Percentiles rank a stretch among this genome's conserved stretches.
Conservation (phyloP, 2,888 invertebrate genomes). For the Lydus trimaculatus region DNA sequence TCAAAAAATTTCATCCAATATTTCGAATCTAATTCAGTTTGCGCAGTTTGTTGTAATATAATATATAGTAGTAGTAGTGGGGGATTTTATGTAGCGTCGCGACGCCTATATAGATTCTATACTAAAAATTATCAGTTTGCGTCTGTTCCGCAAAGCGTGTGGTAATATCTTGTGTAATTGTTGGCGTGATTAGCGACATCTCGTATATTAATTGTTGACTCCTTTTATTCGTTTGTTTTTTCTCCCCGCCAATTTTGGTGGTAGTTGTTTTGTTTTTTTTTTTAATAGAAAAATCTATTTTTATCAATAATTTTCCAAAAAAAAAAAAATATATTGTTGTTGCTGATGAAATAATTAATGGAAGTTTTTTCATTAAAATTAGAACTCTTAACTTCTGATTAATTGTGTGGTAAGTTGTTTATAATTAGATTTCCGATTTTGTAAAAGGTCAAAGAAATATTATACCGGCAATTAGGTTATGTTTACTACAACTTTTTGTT, state of each 20-base stretch:
- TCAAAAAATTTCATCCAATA: background rate
- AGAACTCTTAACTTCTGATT: background rate
- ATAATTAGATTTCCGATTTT: background rate
- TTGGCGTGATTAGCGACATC: background rate
- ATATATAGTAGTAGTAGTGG: background rate
- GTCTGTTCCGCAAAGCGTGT: background rate
- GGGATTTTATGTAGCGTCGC: background rate
- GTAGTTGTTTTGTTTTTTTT: too few species aligned
- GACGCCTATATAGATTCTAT: background rate
- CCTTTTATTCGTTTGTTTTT: background rate
- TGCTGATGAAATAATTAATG: too few species aligned
- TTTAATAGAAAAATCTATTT: too few species aligned
- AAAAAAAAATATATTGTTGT: too few species aligned
- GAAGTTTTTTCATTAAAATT: too few species aligned
- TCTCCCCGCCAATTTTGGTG: too few species aligned
- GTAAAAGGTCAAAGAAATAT: background rate
- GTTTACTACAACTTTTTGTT: too few species aligned
- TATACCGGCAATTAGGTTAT: background rate
- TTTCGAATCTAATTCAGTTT: too few species aligned
- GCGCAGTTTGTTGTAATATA: too few species aligned
- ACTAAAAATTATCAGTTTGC: constrained; percentile 3
- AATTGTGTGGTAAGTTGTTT: constrained; percentile 1
- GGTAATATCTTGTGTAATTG: background rate
- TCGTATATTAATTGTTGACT: background rate
- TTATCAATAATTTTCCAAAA: background rate